phyloP scores from a whole-genome alignment of 2,888 invertebrate genomes.

The Apantesis nais region DNA sequence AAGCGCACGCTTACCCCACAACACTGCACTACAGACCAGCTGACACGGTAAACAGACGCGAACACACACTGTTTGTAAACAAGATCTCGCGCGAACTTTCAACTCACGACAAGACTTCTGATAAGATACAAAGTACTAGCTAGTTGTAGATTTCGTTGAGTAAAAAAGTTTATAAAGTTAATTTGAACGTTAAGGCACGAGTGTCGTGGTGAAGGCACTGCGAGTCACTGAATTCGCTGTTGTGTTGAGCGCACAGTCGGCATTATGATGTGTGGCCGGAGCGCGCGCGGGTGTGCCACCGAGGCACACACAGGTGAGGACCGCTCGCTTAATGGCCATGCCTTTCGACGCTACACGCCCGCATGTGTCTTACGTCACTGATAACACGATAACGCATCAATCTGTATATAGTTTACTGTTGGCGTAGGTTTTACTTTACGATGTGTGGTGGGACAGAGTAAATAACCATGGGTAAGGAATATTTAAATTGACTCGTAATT shows the following conservation, averaged over 20 bases:
- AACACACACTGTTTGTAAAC: conserved; percentile 49
- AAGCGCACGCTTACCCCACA: conserved; percentile 28
- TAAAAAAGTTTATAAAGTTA: conserved; percentile 24
- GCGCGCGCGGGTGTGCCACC: conserved; percentile 30
- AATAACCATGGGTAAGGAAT: background rate
- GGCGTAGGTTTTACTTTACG: conserved; percentile 6
- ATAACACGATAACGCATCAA: conserved; percentile 48
- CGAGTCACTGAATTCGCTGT: conserved; percentile 61
- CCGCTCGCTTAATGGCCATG: conserved; percentile 13
- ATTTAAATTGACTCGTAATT: background rate
- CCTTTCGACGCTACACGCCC: conserved; percentile 12
- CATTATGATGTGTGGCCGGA: conserved; percentile 32
- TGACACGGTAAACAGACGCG: conserved; percentile 24
- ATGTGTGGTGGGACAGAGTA: background rate
- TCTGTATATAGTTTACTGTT: conserved; percentile 2
- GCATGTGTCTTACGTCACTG: conserved; percentile 56
- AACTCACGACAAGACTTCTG: conserved; percentile 35
- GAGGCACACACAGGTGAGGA: background rate
- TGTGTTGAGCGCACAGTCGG: conserved; percentile 29
- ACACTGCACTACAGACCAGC: conserved; percentile 39
- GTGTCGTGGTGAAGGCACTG: conserved; percentile 66
- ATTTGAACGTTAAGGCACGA: conserved; percentile 58
- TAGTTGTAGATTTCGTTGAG: conserved; percentile 21
- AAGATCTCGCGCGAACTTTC: conserved; percentile 37
- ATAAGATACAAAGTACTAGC: conserved; percentile 28